Conservation (phyloP, 2,797 vertebrate genomes). For the Mionectes olivaceus region DNA sequence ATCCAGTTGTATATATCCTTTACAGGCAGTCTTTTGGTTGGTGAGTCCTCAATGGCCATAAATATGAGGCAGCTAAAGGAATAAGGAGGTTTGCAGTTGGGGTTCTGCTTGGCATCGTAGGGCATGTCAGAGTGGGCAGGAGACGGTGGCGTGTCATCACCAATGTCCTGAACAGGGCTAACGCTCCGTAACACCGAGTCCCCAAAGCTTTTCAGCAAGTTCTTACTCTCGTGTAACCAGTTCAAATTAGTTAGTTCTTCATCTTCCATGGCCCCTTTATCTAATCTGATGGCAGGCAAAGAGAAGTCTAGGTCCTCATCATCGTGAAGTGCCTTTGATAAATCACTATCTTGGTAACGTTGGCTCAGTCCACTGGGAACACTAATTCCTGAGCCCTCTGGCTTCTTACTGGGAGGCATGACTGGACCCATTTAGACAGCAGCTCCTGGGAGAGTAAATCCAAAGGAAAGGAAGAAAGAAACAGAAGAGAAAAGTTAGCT, state of each 20-base stretch:
- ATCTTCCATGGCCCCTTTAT: constrained; percentile 88
- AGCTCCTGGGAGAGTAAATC: constrained; percentile 78
- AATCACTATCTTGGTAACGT: constrained; percentile 83
- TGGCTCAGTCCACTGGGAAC: constrained; percentile 91
- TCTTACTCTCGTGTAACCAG: constrained; percentile 92
- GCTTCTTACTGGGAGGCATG: constrained; percentile 99
- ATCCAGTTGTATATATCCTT: constrained; percentile 99
- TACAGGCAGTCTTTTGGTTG: constrained; percentile 93
- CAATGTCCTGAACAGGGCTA: constrained; percentile 87
- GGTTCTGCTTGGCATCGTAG: constrained; percentile 91
- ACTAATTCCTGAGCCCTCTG: constrained; percentile 94
- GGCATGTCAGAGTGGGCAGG: constrained; percentile 90
- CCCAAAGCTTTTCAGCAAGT: constrained; percentile 91
- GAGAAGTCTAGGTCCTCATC: constrained; percentile 87
- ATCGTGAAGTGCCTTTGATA: constrained; percentile 85
- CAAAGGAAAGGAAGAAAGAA: constrained; percentile 19
- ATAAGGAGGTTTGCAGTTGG: constrained; percentile 94
- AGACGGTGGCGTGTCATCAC: constrained; percentile 86
- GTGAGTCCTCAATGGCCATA: constrained; percentile 97
- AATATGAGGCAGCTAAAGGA: constrained; percentile 99
- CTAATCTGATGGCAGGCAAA: constrained; percentile 81
- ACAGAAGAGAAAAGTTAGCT: constrained; percentile 39
- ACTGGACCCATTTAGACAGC: constrained; percentile 97
- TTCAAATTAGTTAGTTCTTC: constrained; percentile 92
- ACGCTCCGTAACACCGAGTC: constrained; percentile 88